Evolutionary conservation across 2,888 invertebrate species (phyloP).

Genomic region (Pseudococcus viburni): DNA sequence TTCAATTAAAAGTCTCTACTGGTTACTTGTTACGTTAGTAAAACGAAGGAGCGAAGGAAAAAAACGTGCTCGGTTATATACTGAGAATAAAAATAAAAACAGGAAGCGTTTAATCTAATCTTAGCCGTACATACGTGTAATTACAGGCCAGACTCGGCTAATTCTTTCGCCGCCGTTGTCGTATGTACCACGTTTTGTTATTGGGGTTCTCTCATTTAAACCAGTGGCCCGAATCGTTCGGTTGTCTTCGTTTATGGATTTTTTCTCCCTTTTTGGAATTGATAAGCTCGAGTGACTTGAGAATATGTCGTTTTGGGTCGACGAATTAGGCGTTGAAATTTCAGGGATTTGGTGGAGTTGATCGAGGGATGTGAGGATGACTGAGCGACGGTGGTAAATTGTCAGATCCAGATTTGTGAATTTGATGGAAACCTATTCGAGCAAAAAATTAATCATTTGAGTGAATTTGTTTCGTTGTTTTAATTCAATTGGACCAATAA

Average conservation of each 20-base stretch:
- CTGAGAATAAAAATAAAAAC: slow-evolving; percentile 63
- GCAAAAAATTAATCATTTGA: too few relatives aligned
- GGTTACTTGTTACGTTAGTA: slow-evolving; percentile 54
- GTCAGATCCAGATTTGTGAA: too few relatives aligned
- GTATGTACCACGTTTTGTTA: slow-evolving; percentile 12
- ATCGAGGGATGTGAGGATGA: too few relatives aligned
- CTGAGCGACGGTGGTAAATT: too few relatives aligned
- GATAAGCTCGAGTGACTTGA: not conserved
- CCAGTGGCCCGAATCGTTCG: not conserved
- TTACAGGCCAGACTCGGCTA: slow-evolving; percentile 63
- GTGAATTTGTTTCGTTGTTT: too few relatives aligned
- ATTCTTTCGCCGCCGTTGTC: slow-evolving; percentile 30
- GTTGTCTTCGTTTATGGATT: not conserved
- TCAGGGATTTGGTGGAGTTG: too few relatives aligned
- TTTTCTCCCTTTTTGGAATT: not conserved
- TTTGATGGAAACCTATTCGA: too few relatives aligned
- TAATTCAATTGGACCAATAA: too few relatives aligned
- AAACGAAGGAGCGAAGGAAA: not conserved
- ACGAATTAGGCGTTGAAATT: too few relatives aligned
- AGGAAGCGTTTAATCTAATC: slow-evolving; percentile 66
- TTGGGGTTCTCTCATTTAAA: not conserved
- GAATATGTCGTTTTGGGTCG: too few relatives aligned
- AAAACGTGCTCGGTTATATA: slow-evolving; percentile 11
- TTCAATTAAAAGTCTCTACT: slow-evolving; percentile 52
- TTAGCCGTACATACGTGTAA: slow-evolving; percentile 63